Evolutionary conservation across 1,140 invertebrate genomes (phyloP), one percentile per base, ranked within the genome.

Genomic region (Zaprionus vittiger): DNA sequence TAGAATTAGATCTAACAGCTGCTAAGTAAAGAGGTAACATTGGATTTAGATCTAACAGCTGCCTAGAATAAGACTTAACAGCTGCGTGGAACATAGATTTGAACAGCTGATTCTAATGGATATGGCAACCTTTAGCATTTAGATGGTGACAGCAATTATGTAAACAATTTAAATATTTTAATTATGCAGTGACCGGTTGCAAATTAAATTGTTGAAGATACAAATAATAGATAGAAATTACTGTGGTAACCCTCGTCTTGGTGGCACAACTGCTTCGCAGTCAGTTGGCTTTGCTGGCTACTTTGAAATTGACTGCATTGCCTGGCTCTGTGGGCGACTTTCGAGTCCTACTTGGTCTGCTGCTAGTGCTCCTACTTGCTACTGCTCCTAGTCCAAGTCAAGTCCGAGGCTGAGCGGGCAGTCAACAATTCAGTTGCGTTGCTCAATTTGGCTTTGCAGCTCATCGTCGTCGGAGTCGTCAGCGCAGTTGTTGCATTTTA

Each of bases 391-490:
- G 57, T 14, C 7, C 15, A n/a, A n/a, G 38, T 14, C 38, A 11
- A 22, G 11, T 47, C n/a, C n/a, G n/a, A 44, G 41, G 15, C 41
- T 44, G 15, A n/a, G 41, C 61, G 15, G 22, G 17, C 55, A 38
- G 55, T 67, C 31, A 26, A 49, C 63, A 49, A 47, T 59, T 26
- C 20, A 59, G 55, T 60, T 66, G n/a, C 20, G 55, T 65, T 59
- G 63, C 63, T 73, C 70, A 73, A 67, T 73, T 73, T 67, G 55
- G 56, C 24, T 67, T 52, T 67, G 70, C 38, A 64, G 54, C 68
- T 52, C 65, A 6, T 47, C 52, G 64, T 66, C 41, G 17, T 15
- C 24, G 38, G 37, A 54, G 14, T 28, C 37, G 64, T 66, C 41
- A 49, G 41, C 44, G 41, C 68, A 41, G 34, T 73, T 60, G 70